Percentiles rank a stretch among this genome's conserved stretches.
These are phyloP conservation scores for Euwallacea fornicatus DNA, from an alignment of 1,140 invertebrate genomes.

Conservation along the genomic window DNA sequence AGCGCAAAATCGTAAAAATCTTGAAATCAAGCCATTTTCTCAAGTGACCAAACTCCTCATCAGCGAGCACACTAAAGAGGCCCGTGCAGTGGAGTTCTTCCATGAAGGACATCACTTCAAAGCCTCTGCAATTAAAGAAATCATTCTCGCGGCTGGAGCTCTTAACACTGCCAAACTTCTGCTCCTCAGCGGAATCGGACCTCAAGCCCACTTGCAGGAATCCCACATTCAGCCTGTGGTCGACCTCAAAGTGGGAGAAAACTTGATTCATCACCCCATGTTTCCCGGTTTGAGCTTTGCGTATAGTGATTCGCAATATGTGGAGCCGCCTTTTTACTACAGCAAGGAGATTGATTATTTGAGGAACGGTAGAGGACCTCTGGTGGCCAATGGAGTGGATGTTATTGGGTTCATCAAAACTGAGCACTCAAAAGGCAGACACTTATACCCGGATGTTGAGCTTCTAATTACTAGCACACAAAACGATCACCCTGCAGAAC, in stretches of 20 bases:
- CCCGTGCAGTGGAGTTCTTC: constrained; percentile 65
- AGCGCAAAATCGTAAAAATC: constrained; percentile 62
- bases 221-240: constrained; percentile 52
- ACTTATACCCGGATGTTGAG: constrained; percentile 62
- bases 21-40: constrained; percentile 62
- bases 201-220: constrained; percentile 59
- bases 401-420: constrained; percentile 54
- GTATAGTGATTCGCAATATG: constrained; percentile 53
- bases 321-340: constrained; percentile 30
- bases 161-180: constrained; percentile 87
- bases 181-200: constrained; percentile 80
- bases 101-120: constrained; percentile 52
- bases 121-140: constrained; percentile 66
- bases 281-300: constrained; percentile 50
- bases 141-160: constrained; percentile 74
- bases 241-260: constrained; percentile 60
- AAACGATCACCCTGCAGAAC: constrained; percentile 9
- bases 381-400: constrained; percentile 53
- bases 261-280: constrained; percentile 60
- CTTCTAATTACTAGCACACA: constrained; percentile 32
- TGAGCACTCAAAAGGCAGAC: constrained; percentile 43
- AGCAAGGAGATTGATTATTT: constrained; percentile 50
- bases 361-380: constrained; percentile 53
- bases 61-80: constrained; percentile 59
- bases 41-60: constrained; percentile 67